phyloP scores from a whole-genome alignment of 2,113 vertebrate species.

The Melanotaenia duboulayi region DNA sequence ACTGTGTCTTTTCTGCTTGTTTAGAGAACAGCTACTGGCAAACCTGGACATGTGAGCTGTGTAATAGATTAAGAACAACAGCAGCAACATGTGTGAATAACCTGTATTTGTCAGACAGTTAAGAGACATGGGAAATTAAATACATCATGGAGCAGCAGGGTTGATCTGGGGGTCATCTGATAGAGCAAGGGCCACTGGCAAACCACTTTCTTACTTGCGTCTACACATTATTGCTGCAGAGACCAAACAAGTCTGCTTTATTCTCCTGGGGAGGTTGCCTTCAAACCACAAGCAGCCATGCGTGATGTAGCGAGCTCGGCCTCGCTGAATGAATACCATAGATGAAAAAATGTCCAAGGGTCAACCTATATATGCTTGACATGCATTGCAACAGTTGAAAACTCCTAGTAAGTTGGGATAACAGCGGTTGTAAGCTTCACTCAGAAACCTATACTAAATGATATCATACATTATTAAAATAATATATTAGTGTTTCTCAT shows the following conservation, averaged over 20 bases:
- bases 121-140: slow-evolving; percentile 70
- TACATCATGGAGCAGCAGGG: slow-evolving; percentile 57
- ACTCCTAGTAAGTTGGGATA: background rate
- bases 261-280: slow-evolving; percentile 58
- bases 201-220: slow-evolving; percentile 64
- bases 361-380: slow-evolving; percentile 5
- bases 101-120: slow-evolving; percentile 64
- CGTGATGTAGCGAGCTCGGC: slow-evolving; percentile 39
- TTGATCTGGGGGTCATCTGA: slow-evolving; percentile 66
- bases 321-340: slow-evolving; percentile 30
- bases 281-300: slow-evolving; percentile 59
- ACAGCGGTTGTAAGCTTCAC: background rate
- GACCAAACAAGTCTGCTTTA: slow-evolving; percentile 56
- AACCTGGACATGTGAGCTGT: slow-evolving; percentile 76
- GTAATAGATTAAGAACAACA: slow-evolving; percentile 77
- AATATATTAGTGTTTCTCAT: background rate
- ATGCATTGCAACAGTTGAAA: slow-evolving; percentile 10
- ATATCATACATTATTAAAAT: background rate
- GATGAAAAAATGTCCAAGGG: slow-evolving; percentile 11
- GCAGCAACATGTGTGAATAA: slow-evolving; percentile 73
- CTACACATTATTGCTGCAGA: slow-evolving; percentile 63
- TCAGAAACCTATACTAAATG: background rate
- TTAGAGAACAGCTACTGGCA: slow-evolving; percentile 86
- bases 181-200: slow-evolving; percentile 51
- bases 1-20: slow-evolving; percentile 85